phyloP scores from a whole-genome alignment of 2,888 invertebrate species.

The Tetragonisca angustula region DNA sequence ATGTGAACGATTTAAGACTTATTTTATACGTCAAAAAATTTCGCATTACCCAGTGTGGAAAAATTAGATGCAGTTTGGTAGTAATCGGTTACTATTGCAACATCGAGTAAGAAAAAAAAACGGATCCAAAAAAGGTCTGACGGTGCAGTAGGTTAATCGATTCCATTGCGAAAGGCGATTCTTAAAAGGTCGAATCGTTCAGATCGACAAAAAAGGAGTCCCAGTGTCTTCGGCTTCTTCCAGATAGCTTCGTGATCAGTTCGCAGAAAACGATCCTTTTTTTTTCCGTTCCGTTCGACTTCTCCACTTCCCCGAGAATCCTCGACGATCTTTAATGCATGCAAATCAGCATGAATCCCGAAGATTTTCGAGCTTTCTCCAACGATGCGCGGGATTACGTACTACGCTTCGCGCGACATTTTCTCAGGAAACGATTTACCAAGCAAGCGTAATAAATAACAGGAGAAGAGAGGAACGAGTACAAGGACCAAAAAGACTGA shows the following conservation, averaged over 20 bases:
- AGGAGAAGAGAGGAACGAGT: no score
- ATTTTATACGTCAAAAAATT: background rate
- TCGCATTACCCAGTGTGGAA: background rate
- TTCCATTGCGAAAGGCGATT: background rate
- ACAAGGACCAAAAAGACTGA: background rate
- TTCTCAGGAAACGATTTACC: slow-evolving; percentile 36
- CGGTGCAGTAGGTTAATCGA: slow-evolving; percentile 9
- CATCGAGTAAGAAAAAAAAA: no score
- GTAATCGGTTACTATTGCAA: background rate
- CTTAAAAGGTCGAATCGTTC: slow-evolving; percentile 7
- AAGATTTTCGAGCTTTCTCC: slow-evolving; percentile 43
- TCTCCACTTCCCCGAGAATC: slow-evolving; percentile 4
- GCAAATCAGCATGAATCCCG: slow-evolving; percentile 42
- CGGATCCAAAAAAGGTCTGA: background rate
- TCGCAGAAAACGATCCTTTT: slow-evolving; percentile 18
- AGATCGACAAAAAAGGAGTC: background rate
- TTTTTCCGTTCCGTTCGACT: background rate
- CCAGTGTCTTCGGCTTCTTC: background rate
- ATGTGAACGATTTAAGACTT: background rate
- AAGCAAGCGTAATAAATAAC: background rate
- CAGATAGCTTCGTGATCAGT: slow-evolving; percentile 10
- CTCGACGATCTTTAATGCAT: slow-evolving; percentile 43
- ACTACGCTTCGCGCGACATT: slow-evolving; percentile 20
- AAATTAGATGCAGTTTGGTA: background rate
- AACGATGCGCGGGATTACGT: slow-evolving; percentile 46